A percentile compares a stretch with the other conserved stretches of the same genome.
Evolutionary conservation across 53 echinoderm and acorn worm species (phyloP).

Genomic region (Echinometra lucunter): DNA sequence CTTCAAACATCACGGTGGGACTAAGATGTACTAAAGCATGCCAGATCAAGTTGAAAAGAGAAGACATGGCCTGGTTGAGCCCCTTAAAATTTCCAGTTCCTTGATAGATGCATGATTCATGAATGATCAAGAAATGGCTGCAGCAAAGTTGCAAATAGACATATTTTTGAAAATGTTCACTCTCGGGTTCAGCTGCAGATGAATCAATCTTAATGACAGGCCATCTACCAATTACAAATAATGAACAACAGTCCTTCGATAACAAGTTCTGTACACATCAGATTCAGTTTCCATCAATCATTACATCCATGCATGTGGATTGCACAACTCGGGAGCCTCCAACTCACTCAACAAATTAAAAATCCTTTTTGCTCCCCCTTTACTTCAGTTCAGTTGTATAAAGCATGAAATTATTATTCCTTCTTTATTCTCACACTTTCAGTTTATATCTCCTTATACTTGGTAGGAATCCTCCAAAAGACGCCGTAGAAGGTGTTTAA

Average conservation of each 20-base stretch:
- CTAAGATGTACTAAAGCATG: too few species aligned
- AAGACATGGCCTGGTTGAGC: too few species aligned
- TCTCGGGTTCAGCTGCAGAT: not conserved
- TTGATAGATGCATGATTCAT: not conserved
- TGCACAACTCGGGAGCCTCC: not conserved
- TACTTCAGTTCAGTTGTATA: not conserved
- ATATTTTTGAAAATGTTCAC: too few species aligned
- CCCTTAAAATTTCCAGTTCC: too few species aligned
- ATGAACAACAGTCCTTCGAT: not conserved
- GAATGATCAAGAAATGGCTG: not conserved
- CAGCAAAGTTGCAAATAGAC: not conserved
- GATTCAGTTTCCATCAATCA: not conserved
- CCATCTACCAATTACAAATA: constrained; percentile 9
- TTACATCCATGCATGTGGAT: not conserved
- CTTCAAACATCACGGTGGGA: too few species aligned
- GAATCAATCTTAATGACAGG: not conserved
- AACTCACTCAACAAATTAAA: not conserved
- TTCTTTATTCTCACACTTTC: not conserved
- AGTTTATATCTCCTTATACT: not conserved
- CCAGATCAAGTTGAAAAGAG: too few species aligned
- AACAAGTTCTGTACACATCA: not conserved
- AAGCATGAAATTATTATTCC: too few species aligned
- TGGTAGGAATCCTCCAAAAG: too few species aligned
- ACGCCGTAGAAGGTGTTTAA: too few species aligned
- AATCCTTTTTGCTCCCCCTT: not conserved